phyloP scores from a whole-genome alignment of 2,888 invertebrate genomes.

The Coecobrya sp. region DNA sequence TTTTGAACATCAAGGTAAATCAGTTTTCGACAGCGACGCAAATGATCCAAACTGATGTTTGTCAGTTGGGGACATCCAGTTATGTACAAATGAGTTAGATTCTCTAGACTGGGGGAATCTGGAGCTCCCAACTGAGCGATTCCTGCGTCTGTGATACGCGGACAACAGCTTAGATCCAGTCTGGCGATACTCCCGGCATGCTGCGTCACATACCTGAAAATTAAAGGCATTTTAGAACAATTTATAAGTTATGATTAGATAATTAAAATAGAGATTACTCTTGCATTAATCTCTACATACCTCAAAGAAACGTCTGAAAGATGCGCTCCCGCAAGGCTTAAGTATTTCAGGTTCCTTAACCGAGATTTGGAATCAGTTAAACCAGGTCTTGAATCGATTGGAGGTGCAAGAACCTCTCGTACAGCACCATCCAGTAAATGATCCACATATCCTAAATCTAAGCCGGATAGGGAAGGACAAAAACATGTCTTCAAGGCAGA shows the following conservation, averaged over 20 bases:
- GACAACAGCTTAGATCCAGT: conserved; percentile 95
- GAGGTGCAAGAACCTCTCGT: conserved; percentile 95
- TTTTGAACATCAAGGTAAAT: conserved; percentile 88
- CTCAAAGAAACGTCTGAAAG: conserved; percentile 95
- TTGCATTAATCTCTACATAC: conserved; percentile 75
- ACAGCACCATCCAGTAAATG: conserved; percentile 95
- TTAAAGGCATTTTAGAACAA: no score
- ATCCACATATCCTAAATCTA: conserved; percentile 96
- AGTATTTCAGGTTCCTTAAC: conserved; percentile 92
- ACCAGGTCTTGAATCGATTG: conserved; percentile 94
- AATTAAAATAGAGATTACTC: background rate
- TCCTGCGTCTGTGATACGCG: conserved; percentile 96
- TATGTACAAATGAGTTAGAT: conserved; percentile 92
- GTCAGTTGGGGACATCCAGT: conserved; percentile 95
- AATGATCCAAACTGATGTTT: conserved; percentile 93
- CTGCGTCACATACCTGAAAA: conserved; percentile 91
- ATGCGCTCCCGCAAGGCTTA: conserved; percentile 95
- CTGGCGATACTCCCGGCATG: conserved; percentile 92
- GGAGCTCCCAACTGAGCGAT: conserved; percentile 95
- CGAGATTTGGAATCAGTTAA: conserved; percentile 92
- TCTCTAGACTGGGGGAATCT: conserved; percentile 90
- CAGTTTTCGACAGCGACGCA: conserved; percentile 87
- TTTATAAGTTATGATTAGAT: no score
- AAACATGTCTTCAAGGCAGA: conserved; percentile 94
- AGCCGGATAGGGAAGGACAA: conserved; percentile 92